phyloP scores from a whole-genome alignment of 2,888 invertebrate species.

The Drosophila tripunctata region DNA sequence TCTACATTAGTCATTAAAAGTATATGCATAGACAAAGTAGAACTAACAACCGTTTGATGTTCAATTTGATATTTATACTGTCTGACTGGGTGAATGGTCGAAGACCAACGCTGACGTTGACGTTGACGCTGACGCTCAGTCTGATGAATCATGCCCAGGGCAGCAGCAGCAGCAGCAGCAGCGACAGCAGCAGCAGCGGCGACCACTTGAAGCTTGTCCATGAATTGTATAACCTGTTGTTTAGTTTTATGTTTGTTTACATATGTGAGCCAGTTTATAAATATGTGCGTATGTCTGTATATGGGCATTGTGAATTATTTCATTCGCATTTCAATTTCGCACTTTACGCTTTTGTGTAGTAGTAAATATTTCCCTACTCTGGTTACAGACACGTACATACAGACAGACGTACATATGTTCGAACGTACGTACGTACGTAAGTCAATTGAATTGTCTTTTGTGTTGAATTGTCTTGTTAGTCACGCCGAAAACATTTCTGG shows the following conservation, averaged over 20 bases:
- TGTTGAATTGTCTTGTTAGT: constrained; percentile 50
- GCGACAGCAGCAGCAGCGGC: constrained; percentile 29
- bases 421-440: neutral
- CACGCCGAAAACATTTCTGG: constrained; percentile 58
- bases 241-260: constrained; percentile 69
- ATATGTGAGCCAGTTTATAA: constrained; percentile 42
- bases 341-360: constrained; percentile 49
- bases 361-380: constrained; percentile 60
- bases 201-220: constrained; percentile 68
- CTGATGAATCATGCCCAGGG: constrained; percentile 50
- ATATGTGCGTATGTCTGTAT: neutral
- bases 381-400: constrained; percentile 40
- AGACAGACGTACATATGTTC: neutral
- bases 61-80: constrained; percentile 26
- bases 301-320: constrained; percentile 57
- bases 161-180: constrained; percentile 31
- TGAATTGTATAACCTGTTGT: constrained; percentile 75
- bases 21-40: constrained; percentile 18
- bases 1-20: constrained; percentile 43
- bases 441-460: constrained; percentile 49
- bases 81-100: constrained; percentile 44
- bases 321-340: constrained; percentile 55
- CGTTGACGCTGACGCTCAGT: constrained; percentile 15
- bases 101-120: constrained; percentile 2
- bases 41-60: constrained; percentile 41